These are phyloP conservation scores for Heteronetta atricapilla DNA, from an alignment of 2,113 vertebrate species.

Conservation along the genomic window DNA sequence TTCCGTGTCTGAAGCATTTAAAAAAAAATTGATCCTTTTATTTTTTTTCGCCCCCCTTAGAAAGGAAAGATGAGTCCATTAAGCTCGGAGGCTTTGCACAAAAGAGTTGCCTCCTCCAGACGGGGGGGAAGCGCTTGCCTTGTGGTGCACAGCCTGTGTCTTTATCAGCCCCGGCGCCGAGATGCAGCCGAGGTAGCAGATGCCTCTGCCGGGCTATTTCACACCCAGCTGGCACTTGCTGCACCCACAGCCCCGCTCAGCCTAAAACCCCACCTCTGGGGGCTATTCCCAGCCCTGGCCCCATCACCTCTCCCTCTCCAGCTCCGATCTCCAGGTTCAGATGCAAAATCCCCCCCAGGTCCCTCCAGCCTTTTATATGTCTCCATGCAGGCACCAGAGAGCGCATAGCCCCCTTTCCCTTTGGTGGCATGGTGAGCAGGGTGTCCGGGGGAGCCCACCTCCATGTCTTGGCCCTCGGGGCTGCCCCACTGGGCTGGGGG, in stretches of 20 bases:
- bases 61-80: not conserved
- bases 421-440: too few species aligned
- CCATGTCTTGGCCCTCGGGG: rapidly evolving
- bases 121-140: not conserved
- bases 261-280: not conserved
- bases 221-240: conserved; percentile 3
- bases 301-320: not conserved
- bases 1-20: not conserved
- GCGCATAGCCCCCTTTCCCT: not conserved
- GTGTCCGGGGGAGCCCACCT: not conserved
- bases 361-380: not conserved
- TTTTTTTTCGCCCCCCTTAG: not conserved
- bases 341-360: not conserved
- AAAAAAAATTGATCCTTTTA: not conserved
- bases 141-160: conserved; percentile 7
- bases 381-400: not conserved
- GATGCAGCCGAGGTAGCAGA: not conserved
- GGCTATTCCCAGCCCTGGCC: not conserved
- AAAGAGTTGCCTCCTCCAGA: not conserved
- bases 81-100: not conserved
- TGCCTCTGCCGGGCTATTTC: conserved; percentile 23
- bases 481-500: not conserved
- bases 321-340: not conserved
- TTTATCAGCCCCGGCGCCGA: conserved; percentile 30
- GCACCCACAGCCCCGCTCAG: not conserved